Base-by-base conservation (phyloP, 2,797 vertebrate species). In the Vultur gryphus region DNA sequence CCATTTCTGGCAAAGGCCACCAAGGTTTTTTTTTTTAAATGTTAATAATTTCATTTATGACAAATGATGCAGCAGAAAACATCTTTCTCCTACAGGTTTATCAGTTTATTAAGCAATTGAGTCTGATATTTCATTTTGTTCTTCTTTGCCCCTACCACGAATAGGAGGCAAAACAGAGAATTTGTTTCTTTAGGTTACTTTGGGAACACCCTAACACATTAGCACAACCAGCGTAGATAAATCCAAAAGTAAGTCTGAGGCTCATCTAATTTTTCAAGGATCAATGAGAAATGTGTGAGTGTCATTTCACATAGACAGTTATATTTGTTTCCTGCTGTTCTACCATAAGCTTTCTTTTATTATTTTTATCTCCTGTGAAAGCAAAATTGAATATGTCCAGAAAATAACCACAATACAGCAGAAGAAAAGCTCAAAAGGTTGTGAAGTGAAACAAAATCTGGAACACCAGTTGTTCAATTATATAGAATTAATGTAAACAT, bases 191-290 rank as follows among this genome's bases (percentile, higher is more conserved):
- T 46, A 29, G 37, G 65, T 57, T 57, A 66, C 35, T 84, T 29
- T 57, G 64, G 76, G 69, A 84, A 72, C 76, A 89, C 35, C 71
- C 80, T 77, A 76, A 64, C 17, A 24, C 35, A 83, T 58, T 59
- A 92, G 41, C 41, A 84, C 48, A 82, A 69, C 28, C 35, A 66
- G 80, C 21, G 3, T 6, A 87, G 61, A 79, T 57, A 86, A 94
- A 93, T 58, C 31, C 73, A 61, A 44, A 84, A 39, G 31, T 26
- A 41, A 78, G 25, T 87, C 31, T 65, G 48, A 54, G 46, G 19
- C 25, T 89, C 54, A 84, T 23, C 46, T 95, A 48, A 79, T 96
- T 94, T 89, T 87, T 91, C 92, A 92, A 81, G 72, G 83, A 85
- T 95, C 71, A 83, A 2, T 92, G 84, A 79, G 67, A 94, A 96